These are phyloP conservation scores for Polyommatus iphigenia DNA, from an alignment of 2,888 invertebrate genomes.

Conservation along the genomic window DNA sequence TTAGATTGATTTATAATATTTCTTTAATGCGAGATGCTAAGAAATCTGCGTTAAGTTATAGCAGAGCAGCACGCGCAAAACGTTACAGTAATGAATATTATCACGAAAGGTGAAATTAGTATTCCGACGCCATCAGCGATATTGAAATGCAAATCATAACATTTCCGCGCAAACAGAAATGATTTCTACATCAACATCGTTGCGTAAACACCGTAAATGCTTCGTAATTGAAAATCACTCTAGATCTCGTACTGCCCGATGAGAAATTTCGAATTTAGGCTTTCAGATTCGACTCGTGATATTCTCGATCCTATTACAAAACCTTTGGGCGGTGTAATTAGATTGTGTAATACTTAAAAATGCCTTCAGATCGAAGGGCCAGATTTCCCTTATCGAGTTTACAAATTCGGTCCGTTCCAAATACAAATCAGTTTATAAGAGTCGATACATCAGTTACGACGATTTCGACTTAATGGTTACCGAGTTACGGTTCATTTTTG, in stretches of 20 bases:
- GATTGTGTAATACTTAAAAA: slow-evolving; percentile 22
- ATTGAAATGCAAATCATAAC: slow-evolving; percentile 55
- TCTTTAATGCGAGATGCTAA: not conserved
- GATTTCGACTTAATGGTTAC: not conserved
- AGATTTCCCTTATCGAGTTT: slow-evolving; percentile 24
- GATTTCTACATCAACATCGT: slow-evolving; percentile 46
- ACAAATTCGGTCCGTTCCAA: slow-evolving; percentile 20
- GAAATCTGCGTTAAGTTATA: not conserved
- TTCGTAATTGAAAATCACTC: slow-evolving; percentile 43
- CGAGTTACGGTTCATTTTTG: not conserved
- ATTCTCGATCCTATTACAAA: slow-evolving; percentile 20
- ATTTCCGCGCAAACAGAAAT: slow-evolving; percentile 52
- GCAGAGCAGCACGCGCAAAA: not conserved
- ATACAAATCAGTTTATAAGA: slow-evolving; percentile 30
- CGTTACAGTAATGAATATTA: slow-evolving; percentile 21
- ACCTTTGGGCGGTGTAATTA: slow-evolving; percentile 22
- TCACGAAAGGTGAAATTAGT: slow-evolving; percentile 32
- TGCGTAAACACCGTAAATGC: slow-evolving; percentile 42
- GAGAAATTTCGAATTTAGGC: slow-evolving; percentile 28
- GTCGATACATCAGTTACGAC: not conserved
- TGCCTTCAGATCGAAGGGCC: slow-evolving; percentile 16
- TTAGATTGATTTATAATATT: not conserved
- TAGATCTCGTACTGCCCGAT: slow-evolving; percentile 33
- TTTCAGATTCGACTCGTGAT: slow-evolving; percentile 23
- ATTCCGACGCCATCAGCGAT: slow-evolving; percentile 48